These are phyloP conservation scores for Acanthisitta chloris DNA, from an alignment of 2,113 vertebrate species.

Conservation along the genomic window DNA sequence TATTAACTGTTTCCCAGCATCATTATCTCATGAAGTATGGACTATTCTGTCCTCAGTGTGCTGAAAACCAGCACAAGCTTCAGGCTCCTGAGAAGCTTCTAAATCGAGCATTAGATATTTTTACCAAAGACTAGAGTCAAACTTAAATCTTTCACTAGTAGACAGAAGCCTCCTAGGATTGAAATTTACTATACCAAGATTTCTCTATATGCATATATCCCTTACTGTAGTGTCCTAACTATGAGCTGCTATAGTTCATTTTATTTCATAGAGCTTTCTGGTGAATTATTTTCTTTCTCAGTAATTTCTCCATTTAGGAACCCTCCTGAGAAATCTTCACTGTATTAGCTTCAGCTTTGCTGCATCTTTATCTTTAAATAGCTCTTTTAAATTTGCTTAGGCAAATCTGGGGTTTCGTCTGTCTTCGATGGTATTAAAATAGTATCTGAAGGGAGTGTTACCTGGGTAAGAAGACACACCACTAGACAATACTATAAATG, in stretches of 20 bases:
- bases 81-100: slow-evolving; percentile 5
- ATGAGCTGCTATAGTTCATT: slow-evolving; percentile 19
- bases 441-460: slow-evolving; percentile 9
- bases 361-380: slow-evolving; percentile 47
- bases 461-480: slow-evolving; percentile 20
- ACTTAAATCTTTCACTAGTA: not conserved
- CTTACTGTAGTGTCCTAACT: not conserved
- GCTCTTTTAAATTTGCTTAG: slow-evolving; percentile 45
- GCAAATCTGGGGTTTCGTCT: slow-evolving; percentile 38
- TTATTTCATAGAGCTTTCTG: slow-evolving; percentile 3
- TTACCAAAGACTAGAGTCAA: not conserved
- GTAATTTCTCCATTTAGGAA: slow-evolving; percentile 19
- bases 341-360: slow-evolving; percentile 50
- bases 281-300: slow-evolving; percentile 41
- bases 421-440: slow-evolving; percentile 36
- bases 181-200: not conserved
- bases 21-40: not conserved
- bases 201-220: not conserved
- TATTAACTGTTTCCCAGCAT: not conserved
- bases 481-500: not conserved
- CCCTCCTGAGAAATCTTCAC: slow-evolving; percentile 27
- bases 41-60: not conserved
- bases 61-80: not conserved
- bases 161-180: slow-evolving; percentile 3
- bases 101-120: slow-evolving; percentile 17